Base-by-base conservation (phyloP, 2,888 invertebrate genomes). In the Liopterus haemorrhoidalis region DNA sequence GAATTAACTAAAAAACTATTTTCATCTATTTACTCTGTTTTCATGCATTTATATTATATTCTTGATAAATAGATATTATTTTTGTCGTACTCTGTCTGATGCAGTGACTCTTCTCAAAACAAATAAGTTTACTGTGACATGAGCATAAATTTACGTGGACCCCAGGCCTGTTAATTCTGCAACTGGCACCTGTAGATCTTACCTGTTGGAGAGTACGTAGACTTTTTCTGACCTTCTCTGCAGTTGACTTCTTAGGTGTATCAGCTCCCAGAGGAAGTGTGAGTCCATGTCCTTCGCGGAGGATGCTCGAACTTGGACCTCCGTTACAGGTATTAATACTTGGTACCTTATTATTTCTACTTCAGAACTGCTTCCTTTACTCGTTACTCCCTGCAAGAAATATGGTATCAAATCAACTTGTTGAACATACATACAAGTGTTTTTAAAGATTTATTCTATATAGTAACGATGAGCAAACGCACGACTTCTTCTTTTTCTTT, bases 341-440 rank as follows among this genome's bases (percentile, higher is more conserved):
- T 95, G 94, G 71, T 94, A 95, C 57, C 94, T 79, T 65, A 94
- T 93, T 60, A 94, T 92, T 74, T 95, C 95, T 53, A 93, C 92
- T 69, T 93, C 93, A 58, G 84, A 88, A 38, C 86, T 84, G 61
- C 82, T 81, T 59, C 82, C 81, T 70, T 90, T 91, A 57, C 86
- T 88, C 20, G 89, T 83, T 49, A 89, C 90, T 38, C 90, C 90
- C 90, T 91, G 61, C 18, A 59, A 54, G 59, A 54, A 49, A 54
- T n/a, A n/a, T n/a, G n/a, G n/a, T n/a, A n/a, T n/a, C n/a, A n/a
- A n/a, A n/a, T n/a, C n/a, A n/a, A 24, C 16, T 33, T 30, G n/a
- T 2, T 30, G 5, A 20, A 15, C 18, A n/a, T n/a, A n/a, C n/a
- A n/a, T n/a, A n/a, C n/a, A n/a, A n/a, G n/a, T n/a, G n/a, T n/a